These are phyloP conservation scores for Flexamia atlantica DNA, from an alignment of 2,888 invertebrate genomes.

Conservation along the genomic window DNA sequence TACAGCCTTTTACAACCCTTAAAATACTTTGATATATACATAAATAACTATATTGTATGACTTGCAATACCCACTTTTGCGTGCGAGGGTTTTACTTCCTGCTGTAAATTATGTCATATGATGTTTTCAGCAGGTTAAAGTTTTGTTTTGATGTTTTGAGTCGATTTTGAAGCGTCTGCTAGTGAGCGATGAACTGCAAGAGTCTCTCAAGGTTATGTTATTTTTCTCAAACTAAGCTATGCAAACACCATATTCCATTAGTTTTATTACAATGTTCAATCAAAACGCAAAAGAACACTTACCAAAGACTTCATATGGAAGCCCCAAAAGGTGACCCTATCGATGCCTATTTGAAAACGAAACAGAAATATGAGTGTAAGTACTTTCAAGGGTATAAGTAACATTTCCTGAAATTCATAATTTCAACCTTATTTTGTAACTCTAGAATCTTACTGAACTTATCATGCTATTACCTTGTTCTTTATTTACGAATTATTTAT, in stretches of 20 bases:
- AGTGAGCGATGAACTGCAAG: slow-evolving; percentile 54
- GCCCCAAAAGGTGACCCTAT: slow-evolving; percentile 70
- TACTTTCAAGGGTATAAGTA: slow-evolving; percentile 69
- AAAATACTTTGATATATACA: too few species aligned
- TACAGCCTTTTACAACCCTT: too few species aligned
- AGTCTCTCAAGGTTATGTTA: slow-evolving; percentile 60
- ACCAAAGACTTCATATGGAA: neutral
- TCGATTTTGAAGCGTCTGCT: slow-evolving; percentile 24
- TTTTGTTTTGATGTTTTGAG: neutral
- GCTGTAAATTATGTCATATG: too few species aligned
- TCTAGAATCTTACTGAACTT: too few species aligned
- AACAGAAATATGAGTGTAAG: slow-evolving; percentile 86
- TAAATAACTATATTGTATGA: too few species aligned
- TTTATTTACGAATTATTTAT: too few species aligned
- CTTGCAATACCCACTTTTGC: too few species aligned
- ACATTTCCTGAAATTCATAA: too few species aligned
- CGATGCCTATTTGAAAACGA: slow-evolving; percentile 82
- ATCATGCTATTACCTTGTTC: too few species aligned
- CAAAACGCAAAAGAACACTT: neutral
- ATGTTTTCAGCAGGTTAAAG: neutral
- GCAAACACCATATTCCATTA: slow-evolving; percentile 12
- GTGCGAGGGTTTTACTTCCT: too few species aligned
- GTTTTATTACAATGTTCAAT: slow-evolving; percentile 39
- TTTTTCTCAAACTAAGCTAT: slow-evolving; percentile 15
- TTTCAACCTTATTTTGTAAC: too few species aligned